Evolutionary conservation across 1,140 invertebrate species (phyloP).

Genomic region (Saxidomus purpurata): DNA sequence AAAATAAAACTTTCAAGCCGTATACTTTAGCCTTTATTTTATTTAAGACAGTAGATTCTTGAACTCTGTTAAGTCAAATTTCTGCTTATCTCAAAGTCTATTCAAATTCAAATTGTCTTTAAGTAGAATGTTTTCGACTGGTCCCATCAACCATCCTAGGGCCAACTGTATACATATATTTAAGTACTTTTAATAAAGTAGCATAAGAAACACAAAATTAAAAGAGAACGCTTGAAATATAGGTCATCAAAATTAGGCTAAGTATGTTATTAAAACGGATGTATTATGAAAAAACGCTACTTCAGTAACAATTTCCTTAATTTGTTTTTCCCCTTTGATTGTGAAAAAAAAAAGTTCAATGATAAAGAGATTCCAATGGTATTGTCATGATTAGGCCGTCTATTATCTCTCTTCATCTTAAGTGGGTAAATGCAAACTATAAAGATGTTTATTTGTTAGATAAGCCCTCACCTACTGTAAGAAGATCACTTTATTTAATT

Average conservation of each 20-base stretch:
- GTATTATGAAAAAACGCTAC: not conserved
- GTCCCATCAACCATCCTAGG: too few relatives aligned
- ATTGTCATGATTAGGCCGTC: not conserved
- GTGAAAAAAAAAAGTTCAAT: not conserved
- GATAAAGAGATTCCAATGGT: not conserved
- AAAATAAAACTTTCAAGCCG: too few relatives aligned
- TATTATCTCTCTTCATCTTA: not conserved
- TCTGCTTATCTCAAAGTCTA: too few relatives aligned
- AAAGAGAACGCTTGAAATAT: too few relatives aligned
- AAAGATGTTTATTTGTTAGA: conserved; percentile 4
- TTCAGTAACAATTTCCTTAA: not conserved
- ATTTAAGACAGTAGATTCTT: too few relatives aligned
- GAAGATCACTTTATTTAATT: not conserved
- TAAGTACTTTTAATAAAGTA: too few relatives aligned
- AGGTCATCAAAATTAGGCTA: not conserved
- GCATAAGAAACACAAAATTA: too few relatives aligned
- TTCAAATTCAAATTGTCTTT: too few relatives aligned
- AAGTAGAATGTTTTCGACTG: too few relatives aligned
- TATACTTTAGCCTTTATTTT: too few relatives aligned
- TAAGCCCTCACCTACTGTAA: not conserved
- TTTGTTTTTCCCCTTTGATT: not conserved
- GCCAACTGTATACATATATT: too few relatives aligned
- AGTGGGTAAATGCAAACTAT: not conserved
- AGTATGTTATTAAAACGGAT: not conserved
- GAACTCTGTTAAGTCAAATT: too few relatives aligned